These are phyloP conservation scores for Theristicus caerulescens DNA, from an alignment of 2,113 vertebrate genomes.

Conservation along the genomic window DNA sequence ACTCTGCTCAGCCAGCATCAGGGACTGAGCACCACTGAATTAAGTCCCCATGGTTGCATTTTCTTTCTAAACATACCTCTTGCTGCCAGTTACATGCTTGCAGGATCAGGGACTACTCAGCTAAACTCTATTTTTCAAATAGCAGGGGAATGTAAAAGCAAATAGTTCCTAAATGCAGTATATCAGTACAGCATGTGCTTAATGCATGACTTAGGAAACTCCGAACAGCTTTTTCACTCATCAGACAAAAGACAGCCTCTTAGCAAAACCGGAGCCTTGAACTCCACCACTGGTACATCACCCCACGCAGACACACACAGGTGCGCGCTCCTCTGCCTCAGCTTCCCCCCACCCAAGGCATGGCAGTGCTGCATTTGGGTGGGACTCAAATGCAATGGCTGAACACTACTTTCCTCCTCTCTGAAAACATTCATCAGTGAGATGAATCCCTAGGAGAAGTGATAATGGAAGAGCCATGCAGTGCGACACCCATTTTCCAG, in stretches of 20 bases:
- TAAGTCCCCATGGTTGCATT: neutral
- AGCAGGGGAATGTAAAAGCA: neutral
- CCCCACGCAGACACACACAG: neutral
- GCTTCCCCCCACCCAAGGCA: neutral
- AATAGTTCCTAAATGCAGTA: neutral
- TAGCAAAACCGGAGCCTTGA: neutral
- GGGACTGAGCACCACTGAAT: neutral
- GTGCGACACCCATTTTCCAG: neutral
- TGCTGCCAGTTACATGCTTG: neutral
- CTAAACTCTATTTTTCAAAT: neutral
- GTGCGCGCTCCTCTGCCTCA: neutral
- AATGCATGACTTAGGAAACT: neutral
- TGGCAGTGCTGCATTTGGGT: neutral
- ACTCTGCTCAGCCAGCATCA: neutral
- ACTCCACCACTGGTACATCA: neutral
- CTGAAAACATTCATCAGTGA: neutral
- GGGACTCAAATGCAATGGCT: neutral
- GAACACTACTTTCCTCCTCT: neutral
- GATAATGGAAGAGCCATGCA: accelerated
- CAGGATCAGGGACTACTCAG: neutral
- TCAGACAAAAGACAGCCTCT: neutral
- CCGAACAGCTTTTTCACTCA: neutral
- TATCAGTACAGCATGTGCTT: neutral
- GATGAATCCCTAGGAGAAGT: neutral
- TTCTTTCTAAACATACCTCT: neutral